Evolutionary conservation across 2,797 vertebrate species (phyloP), one percentile per base, ranked within the genome.

Genomic region (Anabacerthia variegaticeps): DNA sequence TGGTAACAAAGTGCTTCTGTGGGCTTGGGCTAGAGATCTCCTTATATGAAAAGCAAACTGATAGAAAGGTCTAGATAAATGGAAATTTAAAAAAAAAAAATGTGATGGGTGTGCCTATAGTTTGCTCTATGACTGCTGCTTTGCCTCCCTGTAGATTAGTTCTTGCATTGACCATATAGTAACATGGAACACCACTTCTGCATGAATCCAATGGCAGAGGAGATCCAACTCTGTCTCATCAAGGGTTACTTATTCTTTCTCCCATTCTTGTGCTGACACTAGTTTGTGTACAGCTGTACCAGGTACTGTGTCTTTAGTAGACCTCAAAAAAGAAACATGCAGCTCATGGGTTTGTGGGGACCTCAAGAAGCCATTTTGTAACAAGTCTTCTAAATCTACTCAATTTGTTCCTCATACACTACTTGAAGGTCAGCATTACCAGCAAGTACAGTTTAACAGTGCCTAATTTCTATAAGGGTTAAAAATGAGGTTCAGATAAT

Each of bases 61-160:
- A 39, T 23, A 55, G 19, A 78, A 91, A 78, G 17, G 6, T 13
- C 6, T 63, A 43, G 27, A 19, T 83, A 74, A 75, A 55, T 3
- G 1, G 13, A 71, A 66, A 76, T 39, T 1, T 18, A 24, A 17
- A 68, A 48, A 61, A 19, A 69, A 51, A 61, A 66, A 55, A 46
- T 2, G 0, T 28, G 12, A 32, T 39, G 11, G 1, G 3, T 85
- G 15, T 5, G 55, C 14, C 1, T 3, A 7, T 14, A 37, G 20
- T 26, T 54, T 51, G 7, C 14, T 66, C 73, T 78, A 10, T 51
- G 48, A 55, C 26, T 28, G 6, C 43, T 75, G 34, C 4, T 79
- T 75, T 78, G 24, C 46, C 36, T 56, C 23, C 12, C 46, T 43
- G 14, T 6, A 28, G 20, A 23, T 62, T n/a, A 15, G 27, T 69